A percentile compares a stretch with the other conserved stretches of the same genome.
Evolutionary conservation across 2,113 vertebrate species (phyloP).

Genomic region (Actenoides lindsayi): DNA sequence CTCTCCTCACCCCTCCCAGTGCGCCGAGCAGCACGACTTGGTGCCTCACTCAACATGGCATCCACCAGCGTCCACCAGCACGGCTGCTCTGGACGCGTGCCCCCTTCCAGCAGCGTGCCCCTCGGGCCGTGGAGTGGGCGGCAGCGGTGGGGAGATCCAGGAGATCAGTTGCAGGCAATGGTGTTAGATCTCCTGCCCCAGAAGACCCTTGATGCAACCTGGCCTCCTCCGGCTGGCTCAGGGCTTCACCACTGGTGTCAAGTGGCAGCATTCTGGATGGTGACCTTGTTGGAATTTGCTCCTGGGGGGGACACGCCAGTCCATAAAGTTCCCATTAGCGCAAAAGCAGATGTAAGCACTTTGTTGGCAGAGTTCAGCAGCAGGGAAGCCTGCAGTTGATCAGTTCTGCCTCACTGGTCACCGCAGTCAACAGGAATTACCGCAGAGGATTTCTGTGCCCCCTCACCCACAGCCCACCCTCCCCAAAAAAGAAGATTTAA

Average conservation of each 20-base stretch:
- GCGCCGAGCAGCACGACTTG: fast-evolving
- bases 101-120: fast-evolving
- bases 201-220: neutral
- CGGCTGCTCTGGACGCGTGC: neutral
- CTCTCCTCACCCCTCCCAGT: neutral
- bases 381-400: slow-evolving; percentile 66
- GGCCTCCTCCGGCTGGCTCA: neutral
- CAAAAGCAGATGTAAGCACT: slow-evolving; percentile 69
- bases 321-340: slow-evolving; percentile 64
- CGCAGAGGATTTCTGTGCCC: slow-evolving; percentile 20
- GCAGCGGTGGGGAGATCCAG: neutral
- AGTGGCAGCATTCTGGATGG: slow-evolving; percentile 55
- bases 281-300: slow-evolving; percentile 63
- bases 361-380: slow-evolving; percentile 57
- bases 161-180: neutral
- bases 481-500: slow-evolving; percentile 1
- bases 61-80: neutral
- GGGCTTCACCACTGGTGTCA: slow-evolving; percentile 8
- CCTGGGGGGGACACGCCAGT: neutral
- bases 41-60: fast-evolving
- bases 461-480: slow-evolving; percentile 1
- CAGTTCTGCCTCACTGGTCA: slow-evolving; percentile 67
- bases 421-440: slow-evolving; percentile 69
- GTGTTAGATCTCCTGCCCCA: slow-evolving; percentile 12
- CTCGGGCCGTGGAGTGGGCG: neutral